Evolutionary conservation across 2,888 invertebrate species (phyloP).

Genomic region (Ethmia dodecea): DNA sequence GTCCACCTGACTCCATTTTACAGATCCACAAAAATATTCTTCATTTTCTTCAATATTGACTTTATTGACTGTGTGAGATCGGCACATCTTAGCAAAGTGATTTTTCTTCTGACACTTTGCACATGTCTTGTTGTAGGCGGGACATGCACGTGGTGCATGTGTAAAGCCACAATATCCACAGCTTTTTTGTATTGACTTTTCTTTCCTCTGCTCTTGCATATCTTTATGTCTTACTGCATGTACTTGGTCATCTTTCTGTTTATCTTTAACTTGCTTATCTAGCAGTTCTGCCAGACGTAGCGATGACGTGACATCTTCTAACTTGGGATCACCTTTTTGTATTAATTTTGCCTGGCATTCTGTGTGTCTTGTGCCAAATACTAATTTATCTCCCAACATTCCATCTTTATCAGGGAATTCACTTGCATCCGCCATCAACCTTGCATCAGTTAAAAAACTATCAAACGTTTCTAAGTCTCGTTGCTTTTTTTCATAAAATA

Average conservation of each 20-base stretch:
- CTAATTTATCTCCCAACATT: not conserved
- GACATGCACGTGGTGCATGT: slow-evolving; percentile 2
- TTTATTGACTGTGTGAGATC: not conserved
- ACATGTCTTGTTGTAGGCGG: slow-evolving; percentile 3
- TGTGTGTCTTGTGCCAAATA: not conserved
- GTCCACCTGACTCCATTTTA: not conserved
- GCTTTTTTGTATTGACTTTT: too few relatives aligned
- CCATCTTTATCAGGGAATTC: not conserved
- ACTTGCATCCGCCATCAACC: not conserved
- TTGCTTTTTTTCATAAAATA: not conserved
- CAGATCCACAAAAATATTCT: not conserved
- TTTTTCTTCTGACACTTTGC: slow-evolving; percentile 2
- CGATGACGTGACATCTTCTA: not conserved
- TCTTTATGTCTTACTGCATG: not conserved
- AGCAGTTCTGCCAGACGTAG: not conserved
- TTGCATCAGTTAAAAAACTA: not conserved
- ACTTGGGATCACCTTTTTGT: not conserved
- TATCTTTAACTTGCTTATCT: not conserved
- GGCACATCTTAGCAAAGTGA: slow-evolving; percentile 3
- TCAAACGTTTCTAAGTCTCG: not conserved
- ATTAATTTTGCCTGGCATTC: not conserved
- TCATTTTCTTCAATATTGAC: not conserved
- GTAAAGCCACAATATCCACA: slow-evolving; percentile 2
- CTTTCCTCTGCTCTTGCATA: too few relatives aligned
- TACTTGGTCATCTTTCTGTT: not conserved